Evolutionary conservation across 2,797 vertebrate species (phyloP).

Genomic region (Thamnophis elegans): DNA sequence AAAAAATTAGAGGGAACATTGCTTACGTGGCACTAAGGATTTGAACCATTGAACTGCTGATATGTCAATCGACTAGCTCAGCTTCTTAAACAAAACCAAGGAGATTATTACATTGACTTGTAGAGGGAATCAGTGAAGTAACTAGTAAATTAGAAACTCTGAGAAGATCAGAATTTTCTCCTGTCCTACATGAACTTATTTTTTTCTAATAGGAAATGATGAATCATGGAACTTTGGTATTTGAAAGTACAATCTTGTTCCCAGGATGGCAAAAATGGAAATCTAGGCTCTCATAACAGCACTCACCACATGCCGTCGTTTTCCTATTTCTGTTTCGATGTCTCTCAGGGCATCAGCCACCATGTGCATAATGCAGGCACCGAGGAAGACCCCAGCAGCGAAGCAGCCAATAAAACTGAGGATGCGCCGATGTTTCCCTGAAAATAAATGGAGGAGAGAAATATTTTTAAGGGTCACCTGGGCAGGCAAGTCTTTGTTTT

Average conservation of each 20-base stretch:
- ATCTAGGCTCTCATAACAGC: not conserved
- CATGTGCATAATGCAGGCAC: constrained; percentile 88
- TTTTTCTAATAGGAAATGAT: not conserved
- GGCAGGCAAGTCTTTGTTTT: not conserved
- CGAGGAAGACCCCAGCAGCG: constrained; percentile 86
- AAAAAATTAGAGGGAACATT: too few relatives aligned
- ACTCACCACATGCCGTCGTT: constrained; percentile 39
- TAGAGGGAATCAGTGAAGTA: not conserved
- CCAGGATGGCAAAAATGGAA: not conserved
- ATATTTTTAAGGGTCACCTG: not conserved
- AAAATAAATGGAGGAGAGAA: constrained; percentile 36
- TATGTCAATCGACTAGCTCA: too few relatives aligned
- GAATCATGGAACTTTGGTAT: not conserved
- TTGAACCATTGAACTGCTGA: too few relatives aligned
- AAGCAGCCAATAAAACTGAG: constrained; percentile 86
- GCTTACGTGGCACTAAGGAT: too few relatives aligned
- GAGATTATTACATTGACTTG: not conserved
- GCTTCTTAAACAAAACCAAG: not conserved
- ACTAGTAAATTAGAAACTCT: not conserved
- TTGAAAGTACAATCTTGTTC: not conserved
- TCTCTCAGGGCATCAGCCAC: constrained; percentile 85
- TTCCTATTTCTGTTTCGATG: constrained; percentile 72
- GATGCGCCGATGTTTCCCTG: constrained; percentile 75
- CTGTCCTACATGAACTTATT: not conserved
- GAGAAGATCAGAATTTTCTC: not conserved